Evolutionary conservation across 2,888 invertebrate species (phyloP), one percentile per base, ranked within the genome.

Genomic region (Thyatira batis): DNA sequence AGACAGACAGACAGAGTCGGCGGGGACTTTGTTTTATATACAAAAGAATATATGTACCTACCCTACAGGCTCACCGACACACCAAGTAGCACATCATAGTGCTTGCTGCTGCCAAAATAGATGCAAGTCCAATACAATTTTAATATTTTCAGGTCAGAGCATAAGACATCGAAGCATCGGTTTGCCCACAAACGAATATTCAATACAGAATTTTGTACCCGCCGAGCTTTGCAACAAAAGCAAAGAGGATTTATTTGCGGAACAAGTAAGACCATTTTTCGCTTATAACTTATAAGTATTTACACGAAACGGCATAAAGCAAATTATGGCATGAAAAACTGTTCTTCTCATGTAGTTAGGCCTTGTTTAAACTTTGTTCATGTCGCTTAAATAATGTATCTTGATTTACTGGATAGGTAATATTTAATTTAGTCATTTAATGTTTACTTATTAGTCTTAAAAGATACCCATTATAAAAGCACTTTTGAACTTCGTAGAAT

Each of bases 401-500:
- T 33, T 13, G 33, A 13, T 33, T 33, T 33, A 33, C 13, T 13
- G 5, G 13, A 5, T 33, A n/a, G n/a, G n/a, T n/a, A n/a, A n/a
- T n/a, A n/a, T n/a, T n/a, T n/a, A n/a, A n/a, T n/a, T n/a, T n/a
- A n/a, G n/a, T n/a, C n/a, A n/a, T n/a, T n/a, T n/a, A n/a, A n/a
- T n/a, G n/a, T n/a, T n/a, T n/a, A n/a, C n/a, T n/a, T n/a, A n/a
- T n/a, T n/a, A n/a, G n/a, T n/a, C n/a, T n/a, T n/a, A n/a, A n/a
- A n/a, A 62, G 60, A 57, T 57, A 60, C 61, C 69, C 62, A 60
- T 60, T 66, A 61, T 60, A 65, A 68, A 67, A 77, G 78, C 78
- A 78, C 71, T 69, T 70, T 51, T 27, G 53, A 69, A 73, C 65
- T 73, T 69, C 23, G 23, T 51, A 60, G 54, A 56, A 61, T 73